These are phyloP conservation scores for Drepana arcuata DNA, from an alignment of 1,140 invertebrate species.

Conservation along the genomic window DNA sequence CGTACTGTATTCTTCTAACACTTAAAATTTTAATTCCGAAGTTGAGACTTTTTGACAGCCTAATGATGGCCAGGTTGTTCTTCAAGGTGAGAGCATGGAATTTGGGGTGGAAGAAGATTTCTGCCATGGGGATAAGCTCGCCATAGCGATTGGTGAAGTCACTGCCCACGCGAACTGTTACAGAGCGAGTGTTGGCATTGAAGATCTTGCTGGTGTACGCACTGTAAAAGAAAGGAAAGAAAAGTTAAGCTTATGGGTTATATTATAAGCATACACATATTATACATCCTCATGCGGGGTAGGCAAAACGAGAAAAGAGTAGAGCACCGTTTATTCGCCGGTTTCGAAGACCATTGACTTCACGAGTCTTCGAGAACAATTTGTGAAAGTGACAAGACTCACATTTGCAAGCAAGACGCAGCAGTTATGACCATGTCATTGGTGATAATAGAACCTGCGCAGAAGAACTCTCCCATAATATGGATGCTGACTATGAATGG, in stretches of 20 bases:
- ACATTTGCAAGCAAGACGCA: slow-evolving; percentile 21
- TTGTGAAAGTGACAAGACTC: slow-evolving; percentile 7
- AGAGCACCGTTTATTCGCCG: no score
- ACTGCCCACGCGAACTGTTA: slow-evolving; percentile 14
- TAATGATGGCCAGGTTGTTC: slow-evolving; percentile 20
- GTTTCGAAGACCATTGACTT: no score
- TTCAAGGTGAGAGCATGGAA: slow-evolving; percentile 12
- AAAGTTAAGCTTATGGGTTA: no score
- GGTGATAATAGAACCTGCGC: slow-evolving; percentile 21
- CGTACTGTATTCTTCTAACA: no score
- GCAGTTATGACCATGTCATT: slow-evolving; percentile 19
- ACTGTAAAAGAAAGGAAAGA: slow-evolving; percentile 3
- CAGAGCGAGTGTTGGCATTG: slow-evolving; percentile 2
- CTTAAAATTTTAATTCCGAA: no score
- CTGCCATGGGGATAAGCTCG: slow-evolving; percentile 3
- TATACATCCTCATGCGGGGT: no score
- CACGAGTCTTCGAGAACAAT: no score
- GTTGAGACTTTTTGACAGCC: slow-evolving; percentile 1
- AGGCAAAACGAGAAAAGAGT: no score
- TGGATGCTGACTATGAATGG: slow-evolving; percentile 26
- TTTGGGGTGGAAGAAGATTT: slow-evolving; percentile 15
- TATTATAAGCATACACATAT: no score
- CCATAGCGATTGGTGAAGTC: slow-evolving; percentile 9
- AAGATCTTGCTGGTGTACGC: slow-evolving; percentile 2
- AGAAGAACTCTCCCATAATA: slow-evolving; percentile 10